Base-by-base conservation (phyloP, 2,113 vertebrate species). In the Channa argus region DNA sequence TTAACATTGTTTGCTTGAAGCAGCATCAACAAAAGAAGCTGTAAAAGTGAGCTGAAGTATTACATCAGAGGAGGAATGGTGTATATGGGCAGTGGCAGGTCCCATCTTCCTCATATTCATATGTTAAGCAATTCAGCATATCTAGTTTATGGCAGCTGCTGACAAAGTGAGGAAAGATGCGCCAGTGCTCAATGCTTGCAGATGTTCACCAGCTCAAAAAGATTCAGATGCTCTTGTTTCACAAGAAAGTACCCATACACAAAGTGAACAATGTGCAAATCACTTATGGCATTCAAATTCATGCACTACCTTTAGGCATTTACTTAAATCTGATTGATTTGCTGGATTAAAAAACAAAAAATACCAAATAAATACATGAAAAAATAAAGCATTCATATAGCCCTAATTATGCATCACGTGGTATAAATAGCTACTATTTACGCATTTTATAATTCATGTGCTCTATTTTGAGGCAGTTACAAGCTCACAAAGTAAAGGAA, bases 141-240 rank as follows among this genome's bases (percentile, higher is more conserved):
- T 78, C 67, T 76, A 38, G 77, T 72, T 50, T 67, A 77, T 68
- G 74, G 79, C 90, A 91, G 90, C 85, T 89, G 85, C 74, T 83
- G 79, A 75, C 76, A 88, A 79, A 83, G 44, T 80, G 85, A 65
- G 38, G 49, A 45, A 56, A 79, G 82, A 89, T 64, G 77, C 3
- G 51, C 71, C 60, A 67, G 43, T 13, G 76, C 71, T 88, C 83
- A 91, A 88, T 90, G 79, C 82, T 49, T 88, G 80, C 90, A 91
- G 90, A 92, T 91, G 90, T 92, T 89, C 86, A 80, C n/a, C 79
- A 53, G 64, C 79, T 86, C 64, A 79, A 86, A 87, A 80, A 84
- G 71, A 89, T 47, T 83, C 66, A 73, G 68, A 82, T 47, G 82
- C 51, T 81, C 63, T 87, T 83, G 71, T 83, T 71, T 71, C 61